Conservation (phyloP, 2,797 vertebrate genomes). For the Characodon lateralis region DNA sequence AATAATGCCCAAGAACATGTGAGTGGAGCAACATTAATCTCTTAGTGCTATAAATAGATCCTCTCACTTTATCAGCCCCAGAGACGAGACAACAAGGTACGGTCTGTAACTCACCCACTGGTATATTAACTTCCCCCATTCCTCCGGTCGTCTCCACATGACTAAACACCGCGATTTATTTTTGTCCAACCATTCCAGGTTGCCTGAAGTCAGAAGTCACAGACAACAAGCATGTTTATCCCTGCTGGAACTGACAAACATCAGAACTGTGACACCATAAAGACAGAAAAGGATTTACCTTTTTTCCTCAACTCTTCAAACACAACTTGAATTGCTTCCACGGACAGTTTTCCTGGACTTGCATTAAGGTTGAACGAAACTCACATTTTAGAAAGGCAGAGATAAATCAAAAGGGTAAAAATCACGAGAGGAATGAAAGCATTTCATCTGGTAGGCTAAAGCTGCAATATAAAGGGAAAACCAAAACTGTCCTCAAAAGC, state of each 20-base stretch:
- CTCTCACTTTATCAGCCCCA: conserved; percentile 7
- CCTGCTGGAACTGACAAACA: background rate
- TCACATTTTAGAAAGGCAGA: background rate
- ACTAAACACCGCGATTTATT: conserved; percentile 96
- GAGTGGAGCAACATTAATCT: background rate
- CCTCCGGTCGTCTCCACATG: conserved; percentile 98
- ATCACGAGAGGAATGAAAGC: background rate
- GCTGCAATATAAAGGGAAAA: background rate
- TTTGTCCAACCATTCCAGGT: conserved; percentile 98
- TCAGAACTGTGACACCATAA: background rate
- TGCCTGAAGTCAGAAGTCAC: conserved; percentile 80
- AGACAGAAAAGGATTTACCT: conserved; percentile 74
- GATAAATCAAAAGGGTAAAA: background rate
- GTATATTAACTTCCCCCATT: conserved; percentile 97
- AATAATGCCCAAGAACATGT: background rate
- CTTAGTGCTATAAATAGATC: background rate
- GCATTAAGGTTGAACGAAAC: conserved; percentile 78
- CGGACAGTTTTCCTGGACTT: conserved; percentile 88
- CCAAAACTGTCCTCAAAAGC: background rate
- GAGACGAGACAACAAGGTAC: background rate
- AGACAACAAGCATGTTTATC: conserved; percentile 10
- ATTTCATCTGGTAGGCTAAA: background rate
- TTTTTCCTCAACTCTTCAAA: conserved; percentile 97
- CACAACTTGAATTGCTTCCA: conserved; percentile 94
- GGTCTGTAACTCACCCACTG: conserved; percentile 90